Conservation (phyloP, 2,113 vertebrate species). For the Danio rerio region GRCz12tu NC_133186.1:35476001-35476500, state of each 20-base stretch:
- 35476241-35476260: conserved; percentile 50
- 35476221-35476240: conserved; percentile 63
- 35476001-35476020: background rate
- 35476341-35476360: conserved; percentile 79
- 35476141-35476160: background rate
- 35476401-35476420: too few species aligned
- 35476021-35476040: background rate
- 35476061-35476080: background rate
- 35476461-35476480: too few species aligned
- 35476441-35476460: too few species aligned
- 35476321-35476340: conserved; percentile 72
- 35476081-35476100: background rate
- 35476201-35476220: conserved; percentile 71
- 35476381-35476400: too few species aligned
- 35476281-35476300: conserved; percentile 70
- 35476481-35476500: too few species aligned
- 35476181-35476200: conserved; percentile 53
- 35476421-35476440: too few species aligned
- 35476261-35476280: conserved; percentile 62
- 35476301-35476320: conserved; percentile 67
- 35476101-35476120: background rate
- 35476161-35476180: conserved; percentile 32
- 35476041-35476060: background rate
- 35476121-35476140: conserved; percentile 17
- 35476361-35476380: conserved; percentile 53